Evolutionary conservation across 2,888 invertebrate genomes (phyloP), one percentile per base, ranked within the genome.

Genomic region (Nemurella pictetii): DNA sequence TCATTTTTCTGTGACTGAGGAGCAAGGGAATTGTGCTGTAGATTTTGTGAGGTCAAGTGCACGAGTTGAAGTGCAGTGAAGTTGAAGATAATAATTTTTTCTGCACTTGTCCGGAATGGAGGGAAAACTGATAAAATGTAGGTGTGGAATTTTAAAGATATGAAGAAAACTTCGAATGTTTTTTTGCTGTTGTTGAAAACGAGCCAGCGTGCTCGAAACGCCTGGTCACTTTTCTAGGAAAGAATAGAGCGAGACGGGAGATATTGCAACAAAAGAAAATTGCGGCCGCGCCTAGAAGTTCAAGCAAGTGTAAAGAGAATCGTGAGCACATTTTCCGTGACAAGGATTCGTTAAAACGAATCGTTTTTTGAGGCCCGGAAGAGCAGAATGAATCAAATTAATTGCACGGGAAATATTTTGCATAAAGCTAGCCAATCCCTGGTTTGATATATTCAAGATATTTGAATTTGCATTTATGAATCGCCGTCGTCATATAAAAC

Each of bases 361-460:
- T 82, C 25, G 27, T 82, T 55, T 72, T 82, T 55, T 9, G 28
- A 72, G 29, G 55, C 28, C 82, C 82, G 82, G 82, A 82, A 82
- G 78, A 82, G 55, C n/a, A 30, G 55, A 72, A 82, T 82, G 55
- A 82, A 82, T 82, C 82, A 82, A 55, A 82, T 82, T 82, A 82
- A 82, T 82, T 82, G 28, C 82, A 72, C 82, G 82, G 82, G 82
- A 82, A 82, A 30, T 78, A 29, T 78, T 55, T 29, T 78, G 78
- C 78, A 78, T 78, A 78, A 55, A 55, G 55, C 55, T 55, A 55
- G 55, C 55, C 55, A 55, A 55, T 78, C 78, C 78, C 78, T 30
- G 20, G 78, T 78, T 78, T 78, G 78, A 30, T 78, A 30, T 78
- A 78, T 78, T 78, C 78, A 78, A 78, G 29, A 75, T 75, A 75